Conservation (phyloP, 1,140 invertebrate species). For the Drosophila serrata region DNA sequence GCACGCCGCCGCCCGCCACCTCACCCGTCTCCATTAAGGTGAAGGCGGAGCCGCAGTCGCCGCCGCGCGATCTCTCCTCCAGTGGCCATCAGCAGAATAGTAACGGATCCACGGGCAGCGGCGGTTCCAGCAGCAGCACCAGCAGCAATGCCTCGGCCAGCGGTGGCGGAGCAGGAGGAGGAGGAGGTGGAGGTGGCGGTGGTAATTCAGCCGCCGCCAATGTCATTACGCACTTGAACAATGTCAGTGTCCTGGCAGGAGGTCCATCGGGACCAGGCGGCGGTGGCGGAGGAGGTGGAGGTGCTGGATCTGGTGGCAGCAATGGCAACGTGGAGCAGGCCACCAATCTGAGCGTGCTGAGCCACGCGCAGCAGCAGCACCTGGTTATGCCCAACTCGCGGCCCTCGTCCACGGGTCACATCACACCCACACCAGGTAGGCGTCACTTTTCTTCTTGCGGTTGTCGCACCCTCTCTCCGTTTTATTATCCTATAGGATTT, state of each 20-base stretch:
- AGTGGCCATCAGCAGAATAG: slow-evolving; percentile 84
- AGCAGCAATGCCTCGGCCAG: slow-evolving; percentile 73
- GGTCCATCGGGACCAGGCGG: slow-evolving; percentile 63
- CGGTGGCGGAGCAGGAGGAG: slow-evolving; percentile 7
- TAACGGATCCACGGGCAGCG: slow-evolving; percentile 76
- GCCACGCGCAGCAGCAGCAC: slow-evolving; percentile 86
- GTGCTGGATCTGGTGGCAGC: slow-evolving; percentile 79
- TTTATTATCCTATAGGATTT: slow-evolving; percentile 25
- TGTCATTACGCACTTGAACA: slow-evolving; percentile 68
- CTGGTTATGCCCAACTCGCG: slow-evolving; percentile 85
- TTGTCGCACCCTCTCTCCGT: slow-evolving; percentile 3
- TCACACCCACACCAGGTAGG: slow-evolving; percentile 88
- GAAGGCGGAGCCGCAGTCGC: slow-evolving; percentile 97
- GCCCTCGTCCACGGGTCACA: slow-evolving; percentile 87
- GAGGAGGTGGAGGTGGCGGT: slow-evolving; percentile 21
- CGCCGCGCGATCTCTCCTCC: slow-evolving; percentile 89
- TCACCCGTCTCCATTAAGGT: slow-evolving; percentile 95
- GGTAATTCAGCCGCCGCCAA: slow-evolving; percentile 32
- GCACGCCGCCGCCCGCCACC: slow-evolving; percentile 93
- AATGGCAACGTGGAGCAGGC: slow-evolving; percentile 85
- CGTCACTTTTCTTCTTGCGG: neutral
- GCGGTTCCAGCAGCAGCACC: slow-evolving; percentile 80
- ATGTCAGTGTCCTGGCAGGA: slow-evolving; percentile 61
- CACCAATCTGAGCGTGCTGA: slow-evolving; percentile 84
- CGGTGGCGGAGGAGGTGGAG: slow-evolving; percentile 82